Evolutionary conservation across 2,113 vertebrate genomes (phyloP).

Genomic region (Apteryx owenii): DNA sequence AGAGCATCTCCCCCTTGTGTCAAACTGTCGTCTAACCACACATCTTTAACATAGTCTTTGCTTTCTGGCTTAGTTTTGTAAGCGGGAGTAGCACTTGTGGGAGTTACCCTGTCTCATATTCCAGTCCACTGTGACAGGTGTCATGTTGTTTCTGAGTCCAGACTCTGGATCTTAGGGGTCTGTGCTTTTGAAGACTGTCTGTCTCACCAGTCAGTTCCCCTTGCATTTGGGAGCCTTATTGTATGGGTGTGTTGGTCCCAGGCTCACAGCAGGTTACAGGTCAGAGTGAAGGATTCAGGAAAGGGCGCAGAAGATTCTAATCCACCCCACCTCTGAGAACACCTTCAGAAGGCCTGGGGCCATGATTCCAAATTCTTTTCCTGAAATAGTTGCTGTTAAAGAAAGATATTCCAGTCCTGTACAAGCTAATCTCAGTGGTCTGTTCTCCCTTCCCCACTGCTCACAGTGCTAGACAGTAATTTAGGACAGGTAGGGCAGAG

Average conservation of each 20-base stretch:
- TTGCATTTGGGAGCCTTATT: no score
- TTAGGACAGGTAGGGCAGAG: background rate
- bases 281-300: background rate
- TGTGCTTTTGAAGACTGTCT: background rate
- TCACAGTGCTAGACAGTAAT: background rate
- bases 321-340: background rate
- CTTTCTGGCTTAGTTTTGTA: background rate
- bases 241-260: background rate
- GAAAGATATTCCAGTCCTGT: background rate
- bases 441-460: background rate
- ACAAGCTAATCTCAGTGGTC: background rate
- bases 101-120: background rate
- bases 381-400: background rate
- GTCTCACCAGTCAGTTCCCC: background rate
- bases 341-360: background rate
- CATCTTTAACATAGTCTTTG: background rate
- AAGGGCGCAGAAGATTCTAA: background rate
- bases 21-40: background rate
- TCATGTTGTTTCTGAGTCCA: background rate
- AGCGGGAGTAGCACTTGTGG: accelerated
- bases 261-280: background rate
- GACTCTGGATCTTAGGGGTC: background rate
- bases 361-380: background rate
- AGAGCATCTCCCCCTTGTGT: conserved; percentile 27
- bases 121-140: background rate